phyloP scores from a whole-genome alignment of 2,797 vertebrate species.

The Benthosema pterotum region DNA sequence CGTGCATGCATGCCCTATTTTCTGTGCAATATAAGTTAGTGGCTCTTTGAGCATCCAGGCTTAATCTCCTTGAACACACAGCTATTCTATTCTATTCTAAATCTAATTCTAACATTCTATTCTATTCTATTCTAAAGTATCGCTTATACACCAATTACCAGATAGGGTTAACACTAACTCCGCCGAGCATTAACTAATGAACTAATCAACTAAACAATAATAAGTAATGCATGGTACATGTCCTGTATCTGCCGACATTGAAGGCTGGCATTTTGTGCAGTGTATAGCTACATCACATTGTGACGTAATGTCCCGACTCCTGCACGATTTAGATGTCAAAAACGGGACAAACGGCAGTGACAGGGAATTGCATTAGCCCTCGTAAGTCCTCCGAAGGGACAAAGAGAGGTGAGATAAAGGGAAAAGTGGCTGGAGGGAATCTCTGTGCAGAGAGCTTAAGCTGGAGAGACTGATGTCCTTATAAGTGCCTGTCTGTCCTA shows the following conservation, averaged over 20 bases:
- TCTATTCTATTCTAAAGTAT: no score
- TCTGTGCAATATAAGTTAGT: no score
- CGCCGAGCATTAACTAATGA: no score
- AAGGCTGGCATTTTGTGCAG: conserved; percentile 14
- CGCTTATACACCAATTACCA: no score
- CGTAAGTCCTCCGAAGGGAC: conserved; percentile 61
- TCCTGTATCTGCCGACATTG: neutral
- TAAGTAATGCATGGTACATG: neutral
- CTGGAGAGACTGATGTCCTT: conserved; percentile 66
- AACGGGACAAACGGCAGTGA: conserved; percentile 50
- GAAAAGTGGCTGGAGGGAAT: conserved; percentile 59
- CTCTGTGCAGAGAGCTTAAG: conserved; percentile 68
- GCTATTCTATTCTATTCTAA: no score
- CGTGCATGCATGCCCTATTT: no score
- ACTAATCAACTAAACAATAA: no score
- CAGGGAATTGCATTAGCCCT: conserved; percentile 55
- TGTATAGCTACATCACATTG: conserved; percentile 10
- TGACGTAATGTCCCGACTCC: conserved; percentile 14
- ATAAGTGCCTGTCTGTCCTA: conserved; percentile 62
- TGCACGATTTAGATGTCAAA: conserved; percentile 66
- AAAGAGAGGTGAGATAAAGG: conserved; percentile 66
- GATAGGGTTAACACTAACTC: no score
- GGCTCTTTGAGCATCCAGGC: no score
- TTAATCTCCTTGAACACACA: no score
- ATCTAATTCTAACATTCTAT: no score